A percentile compares a stretch with the other conserved stretches of the same genome.
These are phyloP conservation scores for Falco rusticolus DNA, from an alignment of 2,797 vertebrate species.

Conservation along the genomic window DNA sequence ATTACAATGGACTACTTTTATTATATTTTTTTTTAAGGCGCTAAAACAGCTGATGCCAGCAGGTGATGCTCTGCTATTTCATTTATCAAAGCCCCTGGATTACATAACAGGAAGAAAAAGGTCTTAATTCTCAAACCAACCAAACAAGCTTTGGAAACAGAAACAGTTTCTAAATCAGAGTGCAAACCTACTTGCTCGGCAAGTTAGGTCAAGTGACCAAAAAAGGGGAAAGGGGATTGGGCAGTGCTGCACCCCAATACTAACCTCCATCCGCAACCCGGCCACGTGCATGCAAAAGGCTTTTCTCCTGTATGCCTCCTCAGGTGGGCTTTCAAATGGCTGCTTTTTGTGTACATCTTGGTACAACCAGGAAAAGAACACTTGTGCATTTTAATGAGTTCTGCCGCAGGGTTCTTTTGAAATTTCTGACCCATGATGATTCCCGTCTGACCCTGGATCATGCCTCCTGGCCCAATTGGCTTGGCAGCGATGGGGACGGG, in stretches of 20 bases:
- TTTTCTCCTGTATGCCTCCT: slow-evolving; percentile 97
- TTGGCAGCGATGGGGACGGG: slow-evolving; percentile 95
- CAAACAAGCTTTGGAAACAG: background rate
- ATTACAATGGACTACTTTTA: background rate
- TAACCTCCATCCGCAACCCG: slow-evolving; percentile 96
- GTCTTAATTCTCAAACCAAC: background rate
- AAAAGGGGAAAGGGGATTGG: background rate
- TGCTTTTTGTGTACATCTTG: slow-evolving; percentile 99
- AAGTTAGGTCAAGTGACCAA: background rate
- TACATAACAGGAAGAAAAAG: background rate
- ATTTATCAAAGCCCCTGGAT: background rate
- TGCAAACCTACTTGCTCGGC: background rate
- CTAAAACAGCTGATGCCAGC: background rate
- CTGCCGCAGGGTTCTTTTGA: slow-evolving; percentile 92
- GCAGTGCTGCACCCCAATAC: slow-evolving; percentile 53
- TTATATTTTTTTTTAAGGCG: background rate
- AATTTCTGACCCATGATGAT: slow-evolving; percentile 91
- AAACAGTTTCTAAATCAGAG: background rate
- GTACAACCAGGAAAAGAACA: slow-evolving; percentile 94
- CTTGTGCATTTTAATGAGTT: slow-evolving; percentile 99
- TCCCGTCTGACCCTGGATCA: slow-evolving; percentile 76
- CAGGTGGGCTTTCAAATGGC: slow-evolving; percentile 96
- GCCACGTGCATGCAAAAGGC: slow-evolving; percentile 96
- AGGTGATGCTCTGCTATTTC: background rate
- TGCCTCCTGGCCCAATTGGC: slow-evolving; percentile 85